Base-by-base conservation (phyloP, 2,888 invertebrate genomes). In the Hartigia nigra region DNA sequence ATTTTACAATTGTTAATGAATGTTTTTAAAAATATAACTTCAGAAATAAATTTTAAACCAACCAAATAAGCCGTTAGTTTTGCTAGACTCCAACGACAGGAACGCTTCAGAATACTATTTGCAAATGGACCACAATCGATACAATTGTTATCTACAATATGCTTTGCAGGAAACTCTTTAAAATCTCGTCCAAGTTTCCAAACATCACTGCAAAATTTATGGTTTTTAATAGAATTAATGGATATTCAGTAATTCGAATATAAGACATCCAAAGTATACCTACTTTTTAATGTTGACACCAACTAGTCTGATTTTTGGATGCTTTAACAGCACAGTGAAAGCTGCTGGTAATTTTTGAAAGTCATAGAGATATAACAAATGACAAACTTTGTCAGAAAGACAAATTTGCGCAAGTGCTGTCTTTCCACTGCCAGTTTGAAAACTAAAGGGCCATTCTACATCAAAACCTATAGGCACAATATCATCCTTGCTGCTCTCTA, bases 221-320 rank as follows among this genome's bases (percentile, higher is more conserved):
- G 74, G 77, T 74, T 74, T 74, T 76, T 34, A 76, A 55, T 55
- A 55, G 2, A 9, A 55, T 2, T 5, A 39, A 23, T 76, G 75
- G 23, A 12, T 77, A 35, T 69, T 55, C 23, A 55, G 55, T 55
- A 1, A 23, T 55, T 55, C 23, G 9, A 55, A 55, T 55, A 1
- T 77, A 72, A 34, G 39, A 70, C 31, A 36, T 72, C 69, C 31
- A 81, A 55, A 78, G 74, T 76, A 69, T 81, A 88, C 90, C 88
- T 90, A 95, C 95, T 94, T 94, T 88, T 94, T 94, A 74, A 95
- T 93, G 87, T 94, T 94, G 70, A 95, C 93, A 35, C 95, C 95
- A 84, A 94, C 93, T 74, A 95, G 88, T 80, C 92, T 92, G 32
- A 94, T 93, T 85, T 93, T 94, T 0, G 93, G 91, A 90, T 95